A percentile compares a stretch with the other conserved stretches of the same genome.
Evolutionary conservation across 2,113 vertebrate species (phyloP).

Genomic region (Pagrus major): DNA sequence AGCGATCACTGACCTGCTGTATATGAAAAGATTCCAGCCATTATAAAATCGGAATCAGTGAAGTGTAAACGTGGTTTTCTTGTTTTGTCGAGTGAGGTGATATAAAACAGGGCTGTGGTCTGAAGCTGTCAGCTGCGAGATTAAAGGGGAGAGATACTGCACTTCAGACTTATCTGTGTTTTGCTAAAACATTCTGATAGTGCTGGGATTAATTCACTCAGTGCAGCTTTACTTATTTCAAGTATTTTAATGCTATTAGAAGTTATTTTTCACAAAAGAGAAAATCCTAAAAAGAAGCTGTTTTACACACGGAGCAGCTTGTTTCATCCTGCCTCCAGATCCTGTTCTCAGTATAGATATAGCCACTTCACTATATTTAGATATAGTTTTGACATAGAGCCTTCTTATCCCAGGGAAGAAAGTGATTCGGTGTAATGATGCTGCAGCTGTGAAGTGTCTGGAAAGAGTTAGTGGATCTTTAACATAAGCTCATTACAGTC

Average conservation of each 20-base stretch:
- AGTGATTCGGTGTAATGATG: constrained; percentile 23
- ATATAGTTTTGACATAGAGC: background rate
- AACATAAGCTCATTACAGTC: constrained; percentile 40
- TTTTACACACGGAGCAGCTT: background rate
- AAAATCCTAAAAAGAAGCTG: background rate
- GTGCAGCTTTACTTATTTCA: constrained; percentile 1
- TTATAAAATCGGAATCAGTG: background rate
- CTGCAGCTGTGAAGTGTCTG: constrained; percentile 1
- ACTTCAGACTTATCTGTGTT: constrained; percentile 31
- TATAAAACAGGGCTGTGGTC: constrained; percentile 7
- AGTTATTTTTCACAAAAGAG: constrained; percentile 8
- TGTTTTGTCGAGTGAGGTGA: constrained; percentile 9
- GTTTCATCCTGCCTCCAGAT: background rate
- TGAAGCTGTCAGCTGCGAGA: constrained; percentile 44
- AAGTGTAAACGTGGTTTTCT: constrained; percentile 18
- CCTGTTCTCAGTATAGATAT: background rate
- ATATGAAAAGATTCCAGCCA: background rate
- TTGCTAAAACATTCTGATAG: constrained; percentile 21
- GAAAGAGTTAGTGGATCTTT: constrained; percentile 25
- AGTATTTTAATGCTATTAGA: constrained; percentile 26
- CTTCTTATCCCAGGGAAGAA: constrained; percentile 16
- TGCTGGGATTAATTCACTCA: constrained; percentile 19
- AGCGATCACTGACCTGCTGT: background rate
- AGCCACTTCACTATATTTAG: constrained; percentile 33
- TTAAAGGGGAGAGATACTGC: constrained; percentile 49